phyloP scores from a whole-genome alignment of 2,888 invertebrate genomes.

The Deilephila elpenor region DNA sequence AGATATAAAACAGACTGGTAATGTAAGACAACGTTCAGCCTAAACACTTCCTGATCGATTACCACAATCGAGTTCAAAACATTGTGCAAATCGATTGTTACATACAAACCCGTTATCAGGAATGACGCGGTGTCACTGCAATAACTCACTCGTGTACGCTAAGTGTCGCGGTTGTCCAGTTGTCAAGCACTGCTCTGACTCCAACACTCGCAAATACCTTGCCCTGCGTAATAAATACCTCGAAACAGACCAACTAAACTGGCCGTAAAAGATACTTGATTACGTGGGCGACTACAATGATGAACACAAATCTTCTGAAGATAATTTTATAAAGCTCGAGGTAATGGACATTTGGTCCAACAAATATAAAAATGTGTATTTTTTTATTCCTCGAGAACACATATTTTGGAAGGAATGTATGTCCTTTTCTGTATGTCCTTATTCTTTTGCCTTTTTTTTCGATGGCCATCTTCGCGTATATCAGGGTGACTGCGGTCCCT shows the following conservation, averaged over 20 bases:
- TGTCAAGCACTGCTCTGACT: slow-evolving; percentile 18
- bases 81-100: slow-evolving; percentile 27
- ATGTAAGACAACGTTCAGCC: not conserved
- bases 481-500: too few relatives aligned
- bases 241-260: slow-evolving; percentile 35
- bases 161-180: slow-evolving; percentile 24
- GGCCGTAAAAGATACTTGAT: slow-evolving; percentile 2
- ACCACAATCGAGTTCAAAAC: slow-evolving; percentile 17
- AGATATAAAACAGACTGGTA: not conserved
- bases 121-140: slow-evolving; percentile 10
- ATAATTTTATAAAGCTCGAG: too few relatives aligned
- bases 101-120: slow-evolving; percentile 10
- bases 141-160: slow-evolving; percentile 25
- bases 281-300: not conserved
- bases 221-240: slow-evolving; percentile 24
- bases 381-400: too few relatives aligned
- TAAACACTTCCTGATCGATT: slow-evolving; percentile 1
- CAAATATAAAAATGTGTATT: too few relatives aligned
- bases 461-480: too few relatives aligned
- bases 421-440: too few relatives aligned
- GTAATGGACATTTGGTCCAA: too few relatives aligned
- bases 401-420: too few relatives aligned
- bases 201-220: slow-evolving; percentile 21
- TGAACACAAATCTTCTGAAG: not conserved
- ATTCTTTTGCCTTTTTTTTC: too few relatives aligned